Conservation (phyloP, 2,888 invertebrate species). For the Spisula solida region DNA sequence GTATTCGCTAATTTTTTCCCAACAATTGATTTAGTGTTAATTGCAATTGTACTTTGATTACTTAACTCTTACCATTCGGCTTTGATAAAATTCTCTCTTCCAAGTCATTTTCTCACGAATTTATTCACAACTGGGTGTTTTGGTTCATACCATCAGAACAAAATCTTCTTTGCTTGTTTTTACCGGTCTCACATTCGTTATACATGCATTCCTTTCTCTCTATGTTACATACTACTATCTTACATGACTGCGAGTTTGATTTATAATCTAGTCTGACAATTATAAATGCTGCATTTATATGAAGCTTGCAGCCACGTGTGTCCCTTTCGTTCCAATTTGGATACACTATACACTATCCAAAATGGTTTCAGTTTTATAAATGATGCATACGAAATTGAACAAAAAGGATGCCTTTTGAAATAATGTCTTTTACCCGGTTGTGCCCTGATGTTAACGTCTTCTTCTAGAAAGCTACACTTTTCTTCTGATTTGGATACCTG, state of each 20-base stretch:
- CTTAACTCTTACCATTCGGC: not conserved
- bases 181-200: conserved; percentile 28
- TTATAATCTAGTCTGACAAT: not conserved
- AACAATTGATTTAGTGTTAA: not conserved
- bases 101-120: conserved; percentile 31
- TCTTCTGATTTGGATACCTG: not conserved
- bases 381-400: not conserved
- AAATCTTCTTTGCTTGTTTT: not conserved
- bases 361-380: conserved; percentile 37
- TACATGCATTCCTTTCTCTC: conserved; percentile 42
- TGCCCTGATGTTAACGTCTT: conserved; percentile 63
- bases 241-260: conserved; percentile 21
- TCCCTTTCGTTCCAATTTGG: conserved; percentile 39
- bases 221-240: conserved; percentile 18
- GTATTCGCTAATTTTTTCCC: conserved; percentile 15
- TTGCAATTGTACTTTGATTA: not conserved
- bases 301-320: conserved; percentile 40
- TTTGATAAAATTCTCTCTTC: conserved; percentile 27
- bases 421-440: conserved; percentile 65
- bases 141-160: conserved; percentile 1
- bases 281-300: conserved; percentile 40
- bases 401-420: conserved; percentile 32
- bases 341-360: conserved; percentile 28
- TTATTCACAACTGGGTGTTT: conserved; percentile 32
- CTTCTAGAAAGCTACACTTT: conserved; percentile 49